A percentile compares a stretch with the other conserved stretches of the same genome.
phyloP scores from a whole-genome alignment of 92 coral and sea anemone genomes.

The Bergia puertoricense region DNA sequence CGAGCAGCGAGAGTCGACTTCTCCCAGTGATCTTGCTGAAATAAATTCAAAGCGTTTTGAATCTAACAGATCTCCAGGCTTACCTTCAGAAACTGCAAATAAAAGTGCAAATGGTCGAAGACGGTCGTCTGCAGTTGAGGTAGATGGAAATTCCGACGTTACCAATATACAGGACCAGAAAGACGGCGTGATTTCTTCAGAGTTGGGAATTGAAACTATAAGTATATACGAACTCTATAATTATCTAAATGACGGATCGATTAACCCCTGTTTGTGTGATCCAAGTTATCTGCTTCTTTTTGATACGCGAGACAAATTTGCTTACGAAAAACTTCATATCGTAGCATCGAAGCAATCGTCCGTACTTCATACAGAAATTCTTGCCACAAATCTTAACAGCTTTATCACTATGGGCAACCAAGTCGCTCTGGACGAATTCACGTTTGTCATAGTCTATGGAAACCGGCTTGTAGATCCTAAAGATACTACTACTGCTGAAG shows the following conservation, averaged over 20 bases:
- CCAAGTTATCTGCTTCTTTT: constrained; percentile 84
- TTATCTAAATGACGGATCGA: constrained; percentile 88
- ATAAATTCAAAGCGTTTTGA: neutral
- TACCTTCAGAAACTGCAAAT: neutral
- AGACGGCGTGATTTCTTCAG: constrained; percentile 34
- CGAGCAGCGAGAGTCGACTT: neutral
- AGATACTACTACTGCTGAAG: constrained; percentile 52
- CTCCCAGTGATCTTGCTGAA: neutral
- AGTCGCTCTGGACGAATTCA: constrained; percentile 68
- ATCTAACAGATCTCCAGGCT: constrained; percentile 2
- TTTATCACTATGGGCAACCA: constrained; percentile 49
- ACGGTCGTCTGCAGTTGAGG: neutral
- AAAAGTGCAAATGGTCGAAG: neutral
- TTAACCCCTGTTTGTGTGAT: constrained; percentile 82
- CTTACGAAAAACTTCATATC: constrained; percentile 74
- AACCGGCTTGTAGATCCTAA: constrained; percentile 49
- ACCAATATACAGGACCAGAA: constrained; percentile 39
- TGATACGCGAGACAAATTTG: constrained; percentile 69
- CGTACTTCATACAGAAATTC: constrained; percentile 67
- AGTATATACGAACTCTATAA: constrained; percentile 82
- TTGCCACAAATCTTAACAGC: constrained; percentile 61
- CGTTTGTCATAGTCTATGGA: constrained; percentile 85
- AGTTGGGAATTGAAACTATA: constrained; percentile 43
- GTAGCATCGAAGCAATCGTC: constrained; percentile 66
- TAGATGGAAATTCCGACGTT: constrained; percentile 68